Percentiles rank a stretch among this genome's conserved stretches.
Evolutionary conservation across 2,888 invertebrate species (phyloP).

Genomic region (Mesorhabditis spiculigera): DNA sequence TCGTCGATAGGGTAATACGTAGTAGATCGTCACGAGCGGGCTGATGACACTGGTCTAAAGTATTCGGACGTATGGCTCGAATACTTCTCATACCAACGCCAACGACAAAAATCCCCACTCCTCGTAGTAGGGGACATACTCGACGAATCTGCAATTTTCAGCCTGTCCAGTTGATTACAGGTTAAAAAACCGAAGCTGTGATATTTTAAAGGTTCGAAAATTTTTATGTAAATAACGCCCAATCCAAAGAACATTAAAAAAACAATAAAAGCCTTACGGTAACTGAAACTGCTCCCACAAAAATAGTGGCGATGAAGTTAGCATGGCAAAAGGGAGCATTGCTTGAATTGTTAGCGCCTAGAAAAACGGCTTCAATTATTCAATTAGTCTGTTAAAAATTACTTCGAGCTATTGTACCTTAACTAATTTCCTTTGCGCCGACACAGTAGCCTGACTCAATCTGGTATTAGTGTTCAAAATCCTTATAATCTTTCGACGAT

Average conservation of each 20-base stretch:
- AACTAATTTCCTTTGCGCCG: not conserved
- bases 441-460: not conserved
- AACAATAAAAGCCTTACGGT: not conserved
- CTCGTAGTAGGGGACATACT: not conserved
- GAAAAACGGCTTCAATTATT: not conserved
- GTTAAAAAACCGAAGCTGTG: no score
- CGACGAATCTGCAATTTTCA: not conserved
- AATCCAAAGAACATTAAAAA: no score
- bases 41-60: not conserved
- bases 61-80: no score
- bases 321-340: not conserved
- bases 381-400: not conserved
- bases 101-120: not conserved
- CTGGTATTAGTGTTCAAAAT: not conserved
- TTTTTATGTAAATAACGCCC: no score
- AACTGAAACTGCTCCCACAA: constrained; percentile 1
- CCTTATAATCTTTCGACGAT: not conserved
- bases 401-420: constrained; percentile 1
- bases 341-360: not conserved
- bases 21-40: constrained; percentile 1
- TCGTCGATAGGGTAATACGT: constrained; percentile 4
- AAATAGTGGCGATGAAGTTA: not conserved
- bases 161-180: no score
- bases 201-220: no score
- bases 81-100: not conserved